These are phyloP conservation scores for Cryptocephalus moraei DNA, from an alignment of 2,888 invertebrate genomes.

Conservation along the genomic window DNA sequence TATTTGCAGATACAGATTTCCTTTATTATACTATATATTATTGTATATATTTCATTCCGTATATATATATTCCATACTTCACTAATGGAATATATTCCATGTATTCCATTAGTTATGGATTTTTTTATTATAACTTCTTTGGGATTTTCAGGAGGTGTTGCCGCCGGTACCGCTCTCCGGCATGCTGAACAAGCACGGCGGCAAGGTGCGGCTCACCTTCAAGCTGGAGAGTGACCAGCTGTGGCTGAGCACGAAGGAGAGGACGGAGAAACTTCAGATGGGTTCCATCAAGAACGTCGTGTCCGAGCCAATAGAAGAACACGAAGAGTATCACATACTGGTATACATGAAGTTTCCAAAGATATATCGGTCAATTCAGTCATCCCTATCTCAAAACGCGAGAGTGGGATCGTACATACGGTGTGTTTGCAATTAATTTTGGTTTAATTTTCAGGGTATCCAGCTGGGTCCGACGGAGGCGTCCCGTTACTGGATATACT, in stretches of 20 bases:
- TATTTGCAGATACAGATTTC: too few relatives aligned
- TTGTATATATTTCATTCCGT: too few relatives aligned
- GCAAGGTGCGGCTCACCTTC: slow-evolving; percentile 83
- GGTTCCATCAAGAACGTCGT: slow-evolving; percentile 74
- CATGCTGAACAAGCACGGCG: slow-evolving; percentile 83
- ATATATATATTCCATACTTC: neutral
- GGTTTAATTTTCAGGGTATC: slow-evolving; percentile 43
- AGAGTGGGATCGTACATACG: too few relatives aligned
- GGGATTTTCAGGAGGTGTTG: slow-evolving; percentile 63
- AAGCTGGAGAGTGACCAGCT: slow-evolving; percentile 84
- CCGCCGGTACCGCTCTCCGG: slow-evolving; percentile 75
- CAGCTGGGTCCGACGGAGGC: slow-evolving; percentile 88
- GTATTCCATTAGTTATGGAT: too few relatives aligned
- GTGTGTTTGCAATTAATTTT: too few relatives aligned
- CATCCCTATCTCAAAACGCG: neutral
- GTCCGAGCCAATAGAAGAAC: slow-evolving; percentile 76
- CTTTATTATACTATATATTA: too few relatives aligned
- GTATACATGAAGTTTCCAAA: slow-evolving; percentile 38
- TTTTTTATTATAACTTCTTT: too few relatives aligned
- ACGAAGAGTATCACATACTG: slow-evolving; percentile 87
- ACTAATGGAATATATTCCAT: too few relatives aligned
- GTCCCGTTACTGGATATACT: slow-evolving; percentile 87
- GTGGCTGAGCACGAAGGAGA: slow-evolving; percentile 87
- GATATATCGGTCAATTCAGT: neutral
- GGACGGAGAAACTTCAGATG: slow-evolving; percentile 87